Evolutionary conservation across 2,888 invertebrate species (phyloP).

Genomic region (Sussaba pulchella): DNA sequence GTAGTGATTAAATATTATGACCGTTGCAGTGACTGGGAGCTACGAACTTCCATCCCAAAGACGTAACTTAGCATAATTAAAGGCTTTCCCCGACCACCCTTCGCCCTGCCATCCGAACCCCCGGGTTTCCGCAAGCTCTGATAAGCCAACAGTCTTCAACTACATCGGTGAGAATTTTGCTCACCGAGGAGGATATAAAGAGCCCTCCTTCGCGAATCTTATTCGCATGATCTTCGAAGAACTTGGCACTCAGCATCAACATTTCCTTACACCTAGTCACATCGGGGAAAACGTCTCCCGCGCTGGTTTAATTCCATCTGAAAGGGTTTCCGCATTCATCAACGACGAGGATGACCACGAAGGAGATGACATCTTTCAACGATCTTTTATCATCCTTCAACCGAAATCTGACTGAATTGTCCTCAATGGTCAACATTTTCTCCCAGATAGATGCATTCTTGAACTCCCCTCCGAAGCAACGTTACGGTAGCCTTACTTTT

Average conservation of each 20-base stretch:
- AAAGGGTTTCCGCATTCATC: slow-evolving; percentile 34
- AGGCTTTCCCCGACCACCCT: slow-evolving; percentile 73
- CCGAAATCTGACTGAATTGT: neutral
- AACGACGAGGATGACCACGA: slow-evolving; percentile 19
- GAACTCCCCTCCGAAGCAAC: neutral
- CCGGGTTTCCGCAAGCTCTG: slow-evolving; percentile 43
- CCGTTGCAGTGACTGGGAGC: slow-evolving; percentile 77
- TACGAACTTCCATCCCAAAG: slow-evolving; percentile 75
- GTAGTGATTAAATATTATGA: slow-evolving; percentile 84
- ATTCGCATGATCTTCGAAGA: slow-evolving; percentile 43
- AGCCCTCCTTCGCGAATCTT: slow-evolving; percentile 45
- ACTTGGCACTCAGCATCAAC: slow-evolving; percentile 44
- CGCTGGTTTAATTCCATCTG: slow-evolving; percentile 13
- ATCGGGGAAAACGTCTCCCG: neutral
- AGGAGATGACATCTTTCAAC: neutral
- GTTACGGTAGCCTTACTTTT: too few species aligned
- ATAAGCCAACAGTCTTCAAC: slow-evolving; percentile 51
- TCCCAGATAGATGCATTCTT: neutral
- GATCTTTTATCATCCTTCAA: neutral
- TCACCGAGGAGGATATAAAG: slow-evolving; percentile 35
- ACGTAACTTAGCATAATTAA: slow-evolving; percentile 84
- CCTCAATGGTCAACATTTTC: neutral
- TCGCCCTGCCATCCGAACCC: neutral
- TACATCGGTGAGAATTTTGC: slow-evolving; percentile 36
- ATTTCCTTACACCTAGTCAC: slow-evolving; percentile 25